Conservation (phyloP, 1,140 invertebrate species). For the Saccostrea cuccullata region DNA sequence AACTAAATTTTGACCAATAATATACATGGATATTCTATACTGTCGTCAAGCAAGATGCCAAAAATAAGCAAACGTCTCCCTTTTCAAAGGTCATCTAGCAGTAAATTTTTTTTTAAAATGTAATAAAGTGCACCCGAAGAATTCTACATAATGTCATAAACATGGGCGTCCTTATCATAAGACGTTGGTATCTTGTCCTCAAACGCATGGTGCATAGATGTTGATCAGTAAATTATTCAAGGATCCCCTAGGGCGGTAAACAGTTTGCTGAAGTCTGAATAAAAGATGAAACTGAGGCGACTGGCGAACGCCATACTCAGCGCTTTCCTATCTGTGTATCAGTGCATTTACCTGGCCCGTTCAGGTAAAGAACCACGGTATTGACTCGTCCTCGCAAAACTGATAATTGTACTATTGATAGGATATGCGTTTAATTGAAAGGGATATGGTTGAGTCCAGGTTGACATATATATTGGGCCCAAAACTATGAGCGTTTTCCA, state of each 20-base stretch:
- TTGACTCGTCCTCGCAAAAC: neutral
- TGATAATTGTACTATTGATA: conserved; percentile 9
- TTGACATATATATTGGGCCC: neutral
- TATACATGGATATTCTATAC: no score
- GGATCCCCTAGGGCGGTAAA: neutral
- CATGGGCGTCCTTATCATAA: neutral
- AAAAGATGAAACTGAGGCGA: conserved; percentile 21
- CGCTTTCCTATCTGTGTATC: neutral
- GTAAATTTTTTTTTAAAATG: no score
- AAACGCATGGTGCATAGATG: neutral
- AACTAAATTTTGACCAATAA: no score
- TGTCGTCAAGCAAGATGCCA: no score
- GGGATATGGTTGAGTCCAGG: neutral
- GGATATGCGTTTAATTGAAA: conserved; percentile 16
- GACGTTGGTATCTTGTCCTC: neutral
- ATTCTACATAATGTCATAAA: no score
- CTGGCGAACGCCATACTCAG: neutral
- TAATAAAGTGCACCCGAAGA: no score
- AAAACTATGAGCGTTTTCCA: neutral
- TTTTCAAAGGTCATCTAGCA: no score
- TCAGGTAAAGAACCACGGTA: neutral
- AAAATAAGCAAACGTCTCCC: no score
- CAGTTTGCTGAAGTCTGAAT: neutral
- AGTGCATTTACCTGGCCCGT: neutral
- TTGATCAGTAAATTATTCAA: neutral